Evolutionary conservation across 1,140 invertebrate genomes (phyloP), one percentile per base, ranked within the genome.

Genomic region (Triops longicaudatus): DNA sequence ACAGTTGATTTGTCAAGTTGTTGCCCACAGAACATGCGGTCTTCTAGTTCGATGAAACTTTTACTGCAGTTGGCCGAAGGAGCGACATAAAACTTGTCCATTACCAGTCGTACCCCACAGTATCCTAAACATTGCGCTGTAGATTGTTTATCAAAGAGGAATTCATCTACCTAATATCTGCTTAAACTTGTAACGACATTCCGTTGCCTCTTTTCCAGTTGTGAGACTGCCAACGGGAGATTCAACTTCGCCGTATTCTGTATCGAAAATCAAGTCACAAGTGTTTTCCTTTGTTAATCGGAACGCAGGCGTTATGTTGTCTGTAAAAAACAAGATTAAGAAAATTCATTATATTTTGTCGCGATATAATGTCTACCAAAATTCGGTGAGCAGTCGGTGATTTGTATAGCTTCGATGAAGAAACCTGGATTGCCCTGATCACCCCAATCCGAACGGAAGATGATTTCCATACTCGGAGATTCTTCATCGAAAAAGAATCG

Each of bases 371-470:
- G 10, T 26, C 4, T 75, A 75, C 74, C 31, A 9, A 28, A 28
- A 26, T n/a, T 22, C 11, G 37, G 27, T 14, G 37, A 75, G 37
- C 76, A 77, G 11, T 77, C 76, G 4, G 76, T 77, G 27, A 77
- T 26, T 28, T 77, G 76, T 1, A 77, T 37, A 26, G 72, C 76
- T n/a, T 77, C 72, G 27, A 77, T 74, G 7, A 73, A 77, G 42
- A 74, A 77, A 14, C 72, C 76, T 42, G 37, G 22, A 14, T 72
- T 44, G 5, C 50, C 28, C 17, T 77, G 26, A 11, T 77, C 76
- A 9, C 26, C 11, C 14, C 1, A 41, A 77, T 73, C 76, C 6
- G 76, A 72, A 44, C 31, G 41, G 72, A 77, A 77, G 73, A 27
- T 12, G 7, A 44, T 43, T 41, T 31, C 42, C n/a, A 73, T 73